phyloP scores from a whole-genome alignment of 2,797 vertebrate genomes.

The Chloroceryle inda region DNA sequence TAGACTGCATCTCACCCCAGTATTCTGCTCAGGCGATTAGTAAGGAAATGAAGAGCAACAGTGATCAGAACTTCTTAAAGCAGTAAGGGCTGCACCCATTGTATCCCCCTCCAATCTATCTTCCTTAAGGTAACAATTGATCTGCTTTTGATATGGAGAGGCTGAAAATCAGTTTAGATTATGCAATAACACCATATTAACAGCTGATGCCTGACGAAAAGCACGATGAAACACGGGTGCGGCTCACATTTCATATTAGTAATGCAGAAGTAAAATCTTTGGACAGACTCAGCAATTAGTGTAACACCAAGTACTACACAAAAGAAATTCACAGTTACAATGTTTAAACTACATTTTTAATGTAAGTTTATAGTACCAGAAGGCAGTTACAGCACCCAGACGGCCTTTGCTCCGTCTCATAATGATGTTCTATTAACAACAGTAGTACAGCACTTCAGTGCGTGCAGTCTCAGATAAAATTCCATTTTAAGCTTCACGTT shows the following conservation, averaged over 20 bases:
- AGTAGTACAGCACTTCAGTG: background rate
- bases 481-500: background rate
- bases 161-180: background rate
- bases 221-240: background rate
- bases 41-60: background rate
- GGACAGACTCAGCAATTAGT: background rate
- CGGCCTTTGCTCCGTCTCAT: background rate
- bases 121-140: background rate
- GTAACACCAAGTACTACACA: background rate
- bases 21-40: background rate
- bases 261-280: background rate
- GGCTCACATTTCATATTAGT: background rate
- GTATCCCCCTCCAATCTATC: background rate
- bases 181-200: background rate
- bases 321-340: background rate
- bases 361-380: background rate
- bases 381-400: background rate
- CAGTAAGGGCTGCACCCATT: background rate
- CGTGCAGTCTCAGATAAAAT: background rate
- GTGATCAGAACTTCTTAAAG: background rate
- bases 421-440: background rate
- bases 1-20: background rate
- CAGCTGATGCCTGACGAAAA: background rate
- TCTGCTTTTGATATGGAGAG: background rate
- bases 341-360: background rate